Base-by-base conservation (phyloP, 1,140 invertebrate genomes). In the Aphelinus certus region DNA sequence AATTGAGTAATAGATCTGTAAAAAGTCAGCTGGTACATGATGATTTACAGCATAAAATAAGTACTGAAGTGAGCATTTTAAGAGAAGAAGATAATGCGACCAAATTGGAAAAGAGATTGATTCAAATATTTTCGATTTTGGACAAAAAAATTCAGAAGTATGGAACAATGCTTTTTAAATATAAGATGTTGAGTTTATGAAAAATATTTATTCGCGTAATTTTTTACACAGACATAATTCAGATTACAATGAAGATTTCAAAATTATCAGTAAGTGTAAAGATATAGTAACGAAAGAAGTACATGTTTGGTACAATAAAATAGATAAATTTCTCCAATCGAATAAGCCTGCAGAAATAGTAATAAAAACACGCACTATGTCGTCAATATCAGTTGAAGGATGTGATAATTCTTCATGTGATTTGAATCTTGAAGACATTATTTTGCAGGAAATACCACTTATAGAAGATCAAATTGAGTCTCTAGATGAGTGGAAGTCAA, bases 161-260 rank as follows among this genome's bases (percentile, higher is more conserved):
- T 1, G 51, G 5, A 5, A 7, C 10, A 4, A 6, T 9, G 4
- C 51, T 53, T 53, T 53, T 53, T 53, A 26, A 26, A 26, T 26
- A 26, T 26, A 26, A 26, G 26, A 26, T 26, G 26, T 26, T 26
- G 26, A 26, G 26, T 26, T 26, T 26, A 26, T 26, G 26, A 26
- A 26, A 26, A 3, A 26, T 2, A 3, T 45, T 60, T 60, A 60
- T 42, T 60, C n/a, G 26, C 51, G 58, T 72, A 64, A 63, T 70
- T 76, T 58, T 61, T n/a, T 47, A 7, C 58, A 2, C 61, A 75
- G 70, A 58, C 65, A 68, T 47, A 74, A 78, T 45, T 10, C 6
- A 2, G 60, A 76, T 48, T 74, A 68, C 6, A 61, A 78, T 9
- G 77, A 76, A 4, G 68, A 78, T 58, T 73, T 70, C 45, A 74